Evolutionary conservation across 1,140 invertebrate genomes (phyloP), one percentile per base, ranked within the genome.

Genomic region (Antheraea mylitta): DNA sequence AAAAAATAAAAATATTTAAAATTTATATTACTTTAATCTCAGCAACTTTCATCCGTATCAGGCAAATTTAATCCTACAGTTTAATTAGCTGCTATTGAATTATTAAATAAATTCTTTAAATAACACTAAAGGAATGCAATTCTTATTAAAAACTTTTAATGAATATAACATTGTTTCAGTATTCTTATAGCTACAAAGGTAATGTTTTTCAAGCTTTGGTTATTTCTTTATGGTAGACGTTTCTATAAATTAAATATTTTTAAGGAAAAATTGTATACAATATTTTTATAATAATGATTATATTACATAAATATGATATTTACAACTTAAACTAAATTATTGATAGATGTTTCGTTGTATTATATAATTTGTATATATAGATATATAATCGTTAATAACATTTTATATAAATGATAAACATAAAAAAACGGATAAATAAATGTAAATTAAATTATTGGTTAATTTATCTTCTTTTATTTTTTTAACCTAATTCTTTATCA

Each of bases 121-220:
- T 65, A 48, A 64, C 66, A 63, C 64, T 68, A 72, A 75, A 69
- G 70, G 70, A 71, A 72, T 75, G 68, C 68, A 72, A 68, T 70
- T 68, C 67, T 72, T 67, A 67, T 53, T 22, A 82, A 63, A 53
- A 53, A 53, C 11, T 6, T 53, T 53, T 37, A 37, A 68, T 59
- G 30, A 65, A 70, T 67, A 70, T 42, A 62, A 60, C 61, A 61
- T 60, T 53, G 30, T 58, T 64, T 67, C 60, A 60, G 38, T 63
- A 67, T 62, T 37, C 19, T 53, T 53, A 53, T 16, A 53, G 11
- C 45, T 53, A 53, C 58, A 48, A 71, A 72, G 70, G 70, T 72
- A 72, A 72, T 72, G 64, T 68, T 65, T 68, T 65, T 72, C 66
- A 63, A 69, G 45, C 67, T 72, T 72, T 72, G 67, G 71, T 72